A percentile compares a stretch with the other conserved stretches of the same genome.
Evolutionary conservation across 2,888 invertebrate species (phyloP).

Genomic region (Trissolcus japonicus): DNA sequence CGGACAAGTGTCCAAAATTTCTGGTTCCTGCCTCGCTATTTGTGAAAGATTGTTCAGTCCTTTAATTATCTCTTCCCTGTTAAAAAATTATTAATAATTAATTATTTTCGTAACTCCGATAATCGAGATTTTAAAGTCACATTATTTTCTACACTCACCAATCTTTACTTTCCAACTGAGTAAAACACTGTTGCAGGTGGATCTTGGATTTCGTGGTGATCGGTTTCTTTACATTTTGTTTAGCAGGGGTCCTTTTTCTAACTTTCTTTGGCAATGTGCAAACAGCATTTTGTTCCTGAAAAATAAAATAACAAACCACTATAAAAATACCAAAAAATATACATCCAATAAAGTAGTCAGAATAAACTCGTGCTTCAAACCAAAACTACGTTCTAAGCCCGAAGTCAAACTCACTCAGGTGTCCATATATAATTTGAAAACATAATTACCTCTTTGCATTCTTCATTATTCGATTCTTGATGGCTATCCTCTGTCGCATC

Average conservation of each 20-base stretch:
- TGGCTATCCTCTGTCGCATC: too few relatives aligned
- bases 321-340: not conserved
- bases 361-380: too few relatives aligned
- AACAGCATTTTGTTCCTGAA: not conserved
- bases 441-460: too few relatives aligned
- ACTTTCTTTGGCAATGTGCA: slow-evolving; percentile 51
- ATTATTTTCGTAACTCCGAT: not conserved
- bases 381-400: too few relatives aligned
- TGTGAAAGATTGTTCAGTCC: slow-evolving; percentile 84
- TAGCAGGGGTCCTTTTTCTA: slow-evolving; percentile 62
- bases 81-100: slow-evolving; percentile 55
- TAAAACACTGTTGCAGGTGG: slow-evolving; percentile 80
- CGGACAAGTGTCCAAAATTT: slow-evolving; percentile 81
- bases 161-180: slow-evolving; percentile 84
- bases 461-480: too few relatives aligned
- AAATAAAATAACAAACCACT: not conserved
- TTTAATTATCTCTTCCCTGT: slow-evolving; percentile 85
- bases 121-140: not conserved
- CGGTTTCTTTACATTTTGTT: slow-evolving; percentile 72
- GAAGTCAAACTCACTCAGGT: too few relatives aligned
- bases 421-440: too few relatives aligned
- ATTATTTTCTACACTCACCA: slow-evolving; percentile 77
- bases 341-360: too few relatives aligned
- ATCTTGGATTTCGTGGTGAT: slow-evolving; percentile 81
- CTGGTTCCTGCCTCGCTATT: slow-evolving; percentile 82